A percentile compares a stretch with the other conserved stretches of the same genome.
These are phyloP conservation scores for Lindbergichthys nudifrons DNA, from an alignment of 2,797 vertebrate genomes.

Conservation along the genomic window DNA sequence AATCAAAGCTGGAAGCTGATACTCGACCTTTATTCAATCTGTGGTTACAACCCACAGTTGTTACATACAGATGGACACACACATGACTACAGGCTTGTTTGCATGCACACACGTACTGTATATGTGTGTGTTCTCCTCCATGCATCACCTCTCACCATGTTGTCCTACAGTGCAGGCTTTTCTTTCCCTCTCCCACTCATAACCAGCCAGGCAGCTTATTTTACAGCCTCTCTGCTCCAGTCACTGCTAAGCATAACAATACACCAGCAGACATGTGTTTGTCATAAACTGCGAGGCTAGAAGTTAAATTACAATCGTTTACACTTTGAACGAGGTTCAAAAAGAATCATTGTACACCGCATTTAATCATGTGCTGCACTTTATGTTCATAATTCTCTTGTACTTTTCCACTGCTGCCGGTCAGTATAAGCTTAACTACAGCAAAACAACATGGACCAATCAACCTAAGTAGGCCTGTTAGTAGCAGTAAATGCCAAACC, in stretches of 20 bases:
- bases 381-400: conserved; percentile 62
- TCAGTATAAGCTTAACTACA: conserved; percentile 55
- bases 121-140: conserved; percentile 24
- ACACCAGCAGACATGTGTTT: conserved; percentile 74
- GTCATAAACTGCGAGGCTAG: conserved; percentile 67
- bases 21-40: conserved; percentile 64
- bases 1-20: conserved; percentile 73
- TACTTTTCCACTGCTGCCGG: conserved; percentile 71
- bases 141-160: conserved; percentile 51
- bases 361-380: conserved; percentile 62
- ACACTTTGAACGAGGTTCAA: conserved; percentile 68
- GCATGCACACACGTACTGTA: conserved; percentile 11
- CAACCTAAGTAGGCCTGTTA: conserved; percentile 63
- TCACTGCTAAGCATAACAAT: conserved; percentile 67
- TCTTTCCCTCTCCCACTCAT: conserved; percentile 47
- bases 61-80: conserved; percentile 48
- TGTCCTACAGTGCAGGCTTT: conserved; percentile 44
- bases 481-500: conserved; percentile 67
- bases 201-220: conserved; percentile 56
- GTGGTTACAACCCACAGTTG: conserved; percentile 51
- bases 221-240: conserved; percentile 52
- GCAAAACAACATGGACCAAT: conserved; percentile 66
- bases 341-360: conserved; percentile 61
- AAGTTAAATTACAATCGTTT: conserved; percentile 63
- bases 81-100: conserved; percentile 29